A percentile compares a stretch with the other conserved stretches of the same genome.
Evolutionary conservation across 2,888 invertebrate genomes (phyloP).

Genomic region (Scaptomyza reducta): DNA sequence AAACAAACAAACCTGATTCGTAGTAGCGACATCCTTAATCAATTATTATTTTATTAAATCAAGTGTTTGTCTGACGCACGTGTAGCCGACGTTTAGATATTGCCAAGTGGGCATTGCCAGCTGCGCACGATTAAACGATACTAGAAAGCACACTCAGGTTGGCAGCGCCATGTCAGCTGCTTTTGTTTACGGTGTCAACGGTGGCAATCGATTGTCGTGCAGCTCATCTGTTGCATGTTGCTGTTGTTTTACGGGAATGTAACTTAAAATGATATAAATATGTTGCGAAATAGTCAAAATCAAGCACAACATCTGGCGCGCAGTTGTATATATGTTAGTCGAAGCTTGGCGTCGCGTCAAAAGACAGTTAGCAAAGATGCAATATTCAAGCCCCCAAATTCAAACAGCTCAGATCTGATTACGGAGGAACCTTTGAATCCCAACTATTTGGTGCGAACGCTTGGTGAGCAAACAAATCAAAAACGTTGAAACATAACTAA

Average conservation of each 20-base stretch:
- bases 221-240: slow-evolving; percentile 34
- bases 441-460: slow-evolving; percentile 50
- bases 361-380: slow-evolving; percentile 13
- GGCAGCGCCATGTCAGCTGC: slow-evolving; percentile 36
- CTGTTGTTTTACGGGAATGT: neutral
- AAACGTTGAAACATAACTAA: neutral
- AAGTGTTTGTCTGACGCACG: slow-evolving; percentile 47
- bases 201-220: slow-evolving; percentile 14
- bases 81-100: slow-evolving; percentile 44
- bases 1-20: slow-evolving; percentile 79
- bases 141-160: neutral
- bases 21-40: slow-evolving; percentile 80
- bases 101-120: slow-evolving; percentile 14
- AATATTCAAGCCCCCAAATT: slow-evolving; percentile 25
- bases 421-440: slow-evolving; percentile 61
- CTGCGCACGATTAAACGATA: neutral
- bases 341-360: slow-evolving; percentile 33
- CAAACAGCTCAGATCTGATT: slow-evolving; percentile 19
- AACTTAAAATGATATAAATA: slow-evolving; percentile 41
- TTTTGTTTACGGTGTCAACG: neutral
- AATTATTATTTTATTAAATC: slow-evolving; percentile 22
- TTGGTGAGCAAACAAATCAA: slow-evolving; percentile 46
- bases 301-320: slow-evolving; percentile 41
- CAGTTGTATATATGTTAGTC: slow-evolving; percentile 22
- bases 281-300: slow-evolving; percentile 57